Evolutionary conservation across 2,888 invertebrate species (phyloP), one percentile per base, ranked within the genome.

Genomic region (Agrenia bidenticulata): DNA sequence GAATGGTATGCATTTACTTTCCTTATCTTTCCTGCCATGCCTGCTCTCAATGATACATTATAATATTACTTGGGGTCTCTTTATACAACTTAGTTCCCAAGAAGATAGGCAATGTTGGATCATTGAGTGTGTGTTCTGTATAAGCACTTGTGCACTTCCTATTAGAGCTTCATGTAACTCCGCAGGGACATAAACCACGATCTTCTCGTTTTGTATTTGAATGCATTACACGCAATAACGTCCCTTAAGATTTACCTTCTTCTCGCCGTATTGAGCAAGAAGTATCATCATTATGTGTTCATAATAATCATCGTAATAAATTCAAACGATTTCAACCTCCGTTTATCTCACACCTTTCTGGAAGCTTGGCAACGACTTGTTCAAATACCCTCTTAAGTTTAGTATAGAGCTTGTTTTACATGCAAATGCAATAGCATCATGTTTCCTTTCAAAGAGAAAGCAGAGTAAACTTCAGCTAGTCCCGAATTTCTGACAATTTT

Each of bases 11-110:
- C 32, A 32, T 32, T 32, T 32, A 11, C 32, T 32, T 11, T 45
- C 15, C 55, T 57, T 57, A 57, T 57, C 57, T 57, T 37, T 57
- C 21, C 21, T 57, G 19, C 41, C 57, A 57, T 57, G 41, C 57
- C 7, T 57, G 19, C 2, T 5, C 26, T 27, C 55, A 55, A 55
- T 45, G 45, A 45, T 45, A 45, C 45, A 17, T 45, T 45, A 45
- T 45, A 45, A 17, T 45, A 45, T 19, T 19, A 45, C n/a, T 45
- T 9, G 9, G 5, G 5, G 19, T 45, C 45, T 45, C 45, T 15
- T 5, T 45, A 4, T 45, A 5, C 4, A 17, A 17, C 5, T n/a
- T 45, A 11, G n/a, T 45, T 45, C 45, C 15, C 19, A 11, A 17
- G n/a, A n/a, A 17, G 15, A 5, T 45, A n/a, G 45, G n/a, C 45